These are phyloP conservation scores for Emydura subglobosa DNA, from an alignment of 2,113 vertebrate genomes.

Conservation along the genomic window DNA sequence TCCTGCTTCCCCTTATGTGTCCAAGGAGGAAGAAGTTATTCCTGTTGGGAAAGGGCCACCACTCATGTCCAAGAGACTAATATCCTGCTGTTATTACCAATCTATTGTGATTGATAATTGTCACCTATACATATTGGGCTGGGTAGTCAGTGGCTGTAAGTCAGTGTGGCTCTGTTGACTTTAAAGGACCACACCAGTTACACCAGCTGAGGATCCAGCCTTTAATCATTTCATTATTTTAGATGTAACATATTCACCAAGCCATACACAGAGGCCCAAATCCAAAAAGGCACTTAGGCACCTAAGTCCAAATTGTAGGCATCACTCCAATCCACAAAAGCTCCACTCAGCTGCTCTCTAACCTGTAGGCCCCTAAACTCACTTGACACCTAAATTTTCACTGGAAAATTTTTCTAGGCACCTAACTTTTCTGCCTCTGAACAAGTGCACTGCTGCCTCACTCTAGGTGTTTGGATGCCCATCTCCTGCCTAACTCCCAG, in stretches of 20 bases:
- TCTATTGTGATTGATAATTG: neutral
- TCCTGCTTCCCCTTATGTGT: neutral
- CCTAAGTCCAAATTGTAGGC: neutral
- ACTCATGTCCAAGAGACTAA: neutral
- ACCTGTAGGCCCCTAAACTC: neutral
- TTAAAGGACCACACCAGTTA: neutral
- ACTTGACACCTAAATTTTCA: neutral
- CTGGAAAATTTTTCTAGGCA: neutral
- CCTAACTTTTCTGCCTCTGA: neutral
- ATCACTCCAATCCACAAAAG: neutral
- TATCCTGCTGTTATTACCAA: neutral
- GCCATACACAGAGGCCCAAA: neutral
- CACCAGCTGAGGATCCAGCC: neutral
- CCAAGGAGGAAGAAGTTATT: neutral
- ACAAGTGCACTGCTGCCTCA: neutral
- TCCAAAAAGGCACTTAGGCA: neutral
- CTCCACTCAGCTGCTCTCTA: neutral
- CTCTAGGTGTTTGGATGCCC: neutral
- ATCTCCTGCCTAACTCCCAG: neutral
- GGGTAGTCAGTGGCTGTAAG: neutral
- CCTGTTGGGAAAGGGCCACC: neutral
- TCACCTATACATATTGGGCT: neutral
- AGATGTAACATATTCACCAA: conserved; percentile 17
- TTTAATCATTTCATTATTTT: neutral
- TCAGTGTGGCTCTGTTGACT: neutral